These are phyloP conservation scores for Heteractis magnifica DNA, from an alignment of 92 coral and sea anemone genomes.

Conservation along the genomic window DNA sequence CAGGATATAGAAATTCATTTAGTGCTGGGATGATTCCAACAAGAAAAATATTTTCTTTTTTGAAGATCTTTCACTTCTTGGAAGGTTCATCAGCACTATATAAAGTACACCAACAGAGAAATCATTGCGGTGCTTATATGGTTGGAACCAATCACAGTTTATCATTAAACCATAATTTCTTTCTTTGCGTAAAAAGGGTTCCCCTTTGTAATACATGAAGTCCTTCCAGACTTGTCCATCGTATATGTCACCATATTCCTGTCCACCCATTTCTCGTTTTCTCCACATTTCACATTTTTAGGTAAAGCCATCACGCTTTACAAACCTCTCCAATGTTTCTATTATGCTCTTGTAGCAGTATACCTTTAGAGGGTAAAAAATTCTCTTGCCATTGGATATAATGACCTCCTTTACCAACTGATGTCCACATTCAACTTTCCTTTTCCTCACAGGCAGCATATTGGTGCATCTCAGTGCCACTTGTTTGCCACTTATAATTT, in stretches of 20 bases:
- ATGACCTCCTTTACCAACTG: slow-evolving; percentile 39
- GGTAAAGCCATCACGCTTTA: slow-evolving; percentile 45
- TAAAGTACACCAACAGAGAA: slow-evolving; percentile 48
- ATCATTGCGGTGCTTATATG: slow-evolving; percentile 51
- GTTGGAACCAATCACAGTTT: slow-evolving; percentile 51
- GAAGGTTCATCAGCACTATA: slow-evolving; percentile 49
- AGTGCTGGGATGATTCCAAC: slow-evolving; percentile 59
- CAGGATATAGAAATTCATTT: slow-evolving; percentile 46
- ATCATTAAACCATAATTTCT: slow-evolving; percentile 48
- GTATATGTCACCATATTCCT: slow-evolving; percentile 45
- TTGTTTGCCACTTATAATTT: slow-evolving; percentile 17
- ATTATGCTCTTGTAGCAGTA: slow-evolving; percentile 30
- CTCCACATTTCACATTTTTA: slow-evolving; percentile 55
- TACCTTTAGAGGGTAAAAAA: slow-evolving; percentile 29
- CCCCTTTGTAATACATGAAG: slow-evolving; percentile 37
- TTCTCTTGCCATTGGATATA: slow-evolving; percentile 22
- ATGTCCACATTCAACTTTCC: slow-evolving; percentile 36
- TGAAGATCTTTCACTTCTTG: slow-evolving; percentile 40
- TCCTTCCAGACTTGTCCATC: slow-evolving; percentile 53
- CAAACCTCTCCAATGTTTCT: slow-evolving; percentile 22
- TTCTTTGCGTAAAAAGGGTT: slow-evolving; percentile 31
- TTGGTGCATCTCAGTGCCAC: slow-evolving; percentile 45
- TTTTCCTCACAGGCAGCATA: slow-evolving; percentile 23
- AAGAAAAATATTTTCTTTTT: slow-evolving; percentile 9
- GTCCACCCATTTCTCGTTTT: slow-evolving; percentile 17